Evolutionary conservation across 1,140 invertebrate genomes (phyloP).

Genomic region (Papilio machaon): DNA sequence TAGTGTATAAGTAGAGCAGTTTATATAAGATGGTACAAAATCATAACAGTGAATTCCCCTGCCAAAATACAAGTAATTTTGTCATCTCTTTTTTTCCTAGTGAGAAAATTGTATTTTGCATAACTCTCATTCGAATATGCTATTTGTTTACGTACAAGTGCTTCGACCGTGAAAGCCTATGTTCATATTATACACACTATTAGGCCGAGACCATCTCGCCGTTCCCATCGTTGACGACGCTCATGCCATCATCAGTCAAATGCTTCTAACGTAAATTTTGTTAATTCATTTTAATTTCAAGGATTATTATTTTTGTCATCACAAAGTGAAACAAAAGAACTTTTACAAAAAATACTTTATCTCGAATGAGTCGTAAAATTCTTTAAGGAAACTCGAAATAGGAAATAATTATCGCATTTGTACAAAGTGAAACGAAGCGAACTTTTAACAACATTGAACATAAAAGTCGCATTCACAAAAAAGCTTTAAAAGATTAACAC

Average conservation of each 20-base stretch:
- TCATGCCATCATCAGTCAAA: no score
- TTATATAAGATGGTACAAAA: neutral
- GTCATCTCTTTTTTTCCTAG: neutral
- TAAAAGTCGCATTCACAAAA: constrained; percentile 6
- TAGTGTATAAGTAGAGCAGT: constrained; percentile 2
- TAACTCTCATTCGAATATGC: no score
- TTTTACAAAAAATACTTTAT: no score
- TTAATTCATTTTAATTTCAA: no score
- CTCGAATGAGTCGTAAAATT: neutral
- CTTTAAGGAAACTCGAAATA: neutral
- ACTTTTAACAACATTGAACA: neutral
- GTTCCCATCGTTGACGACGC: no score
- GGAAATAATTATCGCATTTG: neutral
- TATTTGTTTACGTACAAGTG: no score
- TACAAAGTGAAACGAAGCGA: constrained; percentile 13
- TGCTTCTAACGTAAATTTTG: no score
- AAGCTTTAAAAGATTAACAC: neutral
- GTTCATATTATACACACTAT: no score
- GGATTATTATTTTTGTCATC: neutral
- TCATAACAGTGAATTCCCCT: neutral
- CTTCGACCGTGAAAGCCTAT: neutral
- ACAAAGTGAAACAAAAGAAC: constrained; percentile 7
- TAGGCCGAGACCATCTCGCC: no score
- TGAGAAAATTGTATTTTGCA: neutral
- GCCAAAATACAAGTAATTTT: neutral